phyloP scores from a whole-genome alignment of 1,140 invertebrate genomes.

The Drosophila setifemur region DNA sequence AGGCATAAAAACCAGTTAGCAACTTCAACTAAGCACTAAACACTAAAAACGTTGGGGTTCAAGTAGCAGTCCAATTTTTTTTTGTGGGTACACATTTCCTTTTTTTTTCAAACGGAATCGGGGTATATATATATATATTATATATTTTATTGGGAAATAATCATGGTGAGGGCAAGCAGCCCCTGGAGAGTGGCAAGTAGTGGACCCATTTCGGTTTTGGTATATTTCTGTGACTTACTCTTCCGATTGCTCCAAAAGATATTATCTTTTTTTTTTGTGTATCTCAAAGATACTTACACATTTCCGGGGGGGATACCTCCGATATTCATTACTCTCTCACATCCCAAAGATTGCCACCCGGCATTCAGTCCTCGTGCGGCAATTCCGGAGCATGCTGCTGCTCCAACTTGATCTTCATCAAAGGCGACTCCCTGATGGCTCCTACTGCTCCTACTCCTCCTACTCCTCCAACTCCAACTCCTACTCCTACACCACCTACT shows the following conservation, averaged over 20 bases:
- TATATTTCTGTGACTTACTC: too few species aligned
- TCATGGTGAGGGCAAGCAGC: background rate
- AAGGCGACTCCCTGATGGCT: conserved; percentile 58
- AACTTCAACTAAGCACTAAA: conserved; percentile 68
- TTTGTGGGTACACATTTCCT: too few species aligned
- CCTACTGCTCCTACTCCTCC: background rate
- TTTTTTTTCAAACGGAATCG: background rate
- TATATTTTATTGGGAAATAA: background rate
- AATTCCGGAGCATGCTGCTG: conserved; percentile 72
- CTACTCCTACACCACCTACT: background rate
- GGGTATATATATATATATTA: too few species aligned
- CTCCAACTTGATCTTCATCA: conserved; percentile 81
- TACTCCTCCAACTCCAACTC: too few species aligned
- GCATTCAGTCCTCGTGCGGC: conserved; percentile 77
- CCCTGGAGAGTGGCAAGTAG: background rate
- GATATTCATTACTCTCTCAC: background rate
- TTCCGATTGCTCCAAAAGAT: too few species aligned
- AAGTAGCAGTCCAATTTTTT: conserved; percentile 80
- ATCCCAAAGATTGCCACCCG: background rate
- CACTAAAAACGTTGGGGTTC: conserved; percentile 77
- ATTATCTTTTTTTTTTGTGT: too few species aligned
- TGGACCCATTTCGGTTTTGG: too few species aligned
- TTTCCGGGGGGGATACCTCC: too few species aligned
- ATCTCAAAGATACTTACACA: background rate
- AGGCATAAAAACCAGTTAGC: conserved; percentile 71